phyloP scores from a whole-genome alignment of 2,797 vertebrate species.

The Arrhamphus sclerolepis region DNA sequence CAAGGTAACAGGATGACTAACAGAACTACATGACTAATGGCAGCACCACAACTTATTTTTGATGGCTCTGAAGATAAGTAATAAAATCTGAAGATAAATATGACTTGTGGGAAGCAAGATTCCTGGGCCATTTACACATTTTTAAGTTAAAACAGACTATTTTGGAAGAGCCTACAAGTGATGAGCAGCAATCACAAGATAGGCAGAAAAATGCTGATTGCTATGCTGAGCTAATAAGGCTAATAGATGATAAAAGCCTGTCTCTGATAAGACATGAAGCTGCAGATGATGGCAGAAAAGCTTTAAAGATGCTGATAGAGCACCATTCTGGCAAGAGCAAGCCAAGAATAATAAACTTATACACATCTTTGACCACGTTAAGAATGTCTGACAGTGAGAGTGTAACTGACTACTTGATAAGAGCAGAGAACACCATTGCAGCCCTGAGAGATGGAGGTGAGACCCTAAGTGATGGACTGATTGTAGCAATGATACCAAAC shows the following conservation, averaged over 20 bases:
- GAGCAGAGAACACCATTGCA: conserved; percentile 27
- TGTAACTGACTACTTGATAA: conserved; percentile 35
- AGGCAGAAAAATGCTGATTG: conserved; percentile 2
- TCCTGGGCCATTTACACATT: conserved; percentile 8
- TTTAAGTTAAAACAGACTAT: conserved; percentile 37
- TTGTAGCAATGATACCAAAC: conserved; percentile 1
- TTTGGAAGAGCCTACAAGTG: not conserved
- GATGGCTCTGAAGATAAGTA: conserved; percentile 4
- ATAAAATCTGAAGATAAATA: conserved; percentile 7
- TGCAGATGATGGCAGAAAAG: conserved; percentile 32
- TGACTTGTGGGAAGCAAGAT: conserved; percentile 14
- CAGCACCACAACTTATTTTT: not conserved
- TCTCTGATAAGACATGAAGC: conserved; percentile 34
- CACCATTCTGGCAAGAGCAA: conserved; percentile 38
- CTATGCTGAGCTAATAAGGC: conserved; percentile 27
- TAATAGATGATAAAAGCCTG: conserved; percentile 44
- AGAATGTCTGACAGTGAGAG: conserved; percentile 5
- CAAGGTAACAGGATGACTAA: not conserved
- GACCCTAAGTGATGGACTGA: conserved; percentile 31
- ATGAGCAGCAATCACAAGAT: not conserved
- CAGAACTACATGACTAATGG: not conserved
- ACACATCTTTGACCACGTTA: conserved; percentile 11
- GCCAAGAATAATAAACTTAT: conserved; percentile 28
- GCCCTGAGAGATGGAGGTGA: conserved; percentile 30
- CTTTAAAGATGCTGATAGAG: conserved; percentile 32